phyloP scores from a whole-genome alignment of 2,888 invertebrate species.

The Silvanus unidentatus region DNA sequence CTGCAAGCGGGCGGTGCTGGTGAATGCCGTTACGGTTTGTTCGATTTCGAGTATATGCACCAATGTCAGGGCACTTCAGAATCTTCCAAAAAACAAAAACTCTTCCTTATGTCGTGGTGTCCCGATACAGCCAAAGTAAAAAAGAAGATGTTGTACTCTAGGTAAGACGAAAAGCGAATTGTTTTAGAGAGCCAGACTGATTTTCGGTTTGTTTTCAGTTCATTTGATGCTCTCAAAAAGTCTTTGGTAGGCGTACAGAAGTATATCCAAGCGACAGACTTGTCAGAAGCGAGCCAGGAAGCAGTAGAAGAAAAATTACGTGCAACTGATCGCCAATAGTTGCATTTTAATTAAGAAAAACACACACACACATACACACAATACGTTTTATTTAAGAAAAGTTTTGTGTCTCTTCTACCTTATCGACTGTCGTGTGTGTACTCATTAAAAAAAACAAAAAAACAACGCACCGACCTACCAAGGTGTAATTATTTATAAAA shows the following conservation, averaged over 20 bases:
- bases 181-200: constrained; percentile 3
- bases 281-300: constrained; percentile 89
- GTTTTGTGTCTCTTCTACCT: constrained; percentile 2
- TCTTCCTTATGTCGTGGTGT: constrained; percentile 98
- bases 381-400: constrained; percentile 3
- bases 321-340: constrained; percentile 87
- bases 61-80: constrained; percentile 96
- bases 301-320: constrained; percentile 91
- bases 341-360: constrained; percentile 6
- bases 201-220: constrained; percentile 66
- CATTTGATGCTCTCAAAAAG: constrained; percentile 96
- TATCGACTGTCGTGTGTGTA: constrained; percentile 35
- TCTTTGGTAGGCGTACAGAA: constrained; percentile 94
- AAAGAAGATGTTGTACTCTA: constrained; percentile 81
- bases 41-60: constrained; percentile 97
- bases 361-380: constrained; percentile 6
- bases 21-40: constrained; percentile 97
- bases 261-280: constrained; percentile 94
- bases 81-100: constrained; percentile 95
- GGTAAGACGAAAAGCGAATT: constrained; percentile 41
- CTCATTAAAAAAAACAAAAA: no score
- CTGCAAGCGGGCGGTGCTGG: constrained; percentile 85
- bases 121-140: constrained; percentile 93
- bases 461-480: constrained; percentile 40
- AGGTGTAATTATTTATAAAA: constrained; percentile 43